Evolutionary conservation across 2,888 invertebrate genomes (phyloP), one percentile per base, ranked within the genome.

Genomic region (Drosophila macrospina): DNA sequence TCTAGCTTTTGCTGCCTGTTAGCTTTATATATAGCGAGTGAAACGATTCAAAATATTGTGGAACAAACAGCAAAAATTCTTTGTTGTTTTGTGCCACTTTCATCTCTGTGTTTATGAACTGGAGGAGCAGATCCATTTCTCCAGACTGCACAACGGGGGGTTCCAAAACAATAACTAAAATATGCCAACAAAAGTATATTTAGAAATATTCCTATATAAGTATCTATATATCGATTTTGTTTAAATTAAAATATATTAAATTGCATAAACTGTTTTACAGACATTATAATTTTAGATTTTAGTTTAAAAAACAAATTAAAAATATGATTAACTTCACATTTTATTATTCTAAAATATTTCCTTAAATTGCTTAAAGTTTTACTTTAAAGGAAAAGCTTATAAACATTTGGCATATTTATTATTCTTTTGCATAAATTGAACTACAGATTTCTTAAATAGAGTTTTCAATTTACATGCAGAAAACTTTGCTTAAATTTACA

Each of bases 1-100:
- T 44, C 37, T 50, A 78, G 86, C 76, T 20, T 45, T 54, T 28
- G n/a, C n/a, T n/a, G n/a, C n/a, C n/a, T n/a, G n/a, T n/a, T 56
- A 48, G 59, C 57, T 67, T 30, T 15, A 20, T 60, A 56, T 78
- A 63, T 60, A 67, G 74, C 62, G 30, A 52, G 30, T 48, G 34
- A 57, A 73, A 62, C 48, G 50, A 51, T 52, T 78, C 47, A 39
- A 73, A 55, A 74, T 62, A 67, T 74, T 78, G 36, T 20, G 20
- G 20, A n/a, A 34, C 36, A 36, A 39, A 45, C 8, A 34, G 34
- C 45, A 26, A n/a, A 32, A 48, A 11, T n/a, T 37, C 28, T 8
- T 61, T 69, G 42, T 70, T 62, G 39, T 47, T 68, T n/a, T 57
- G 57, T 15, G 24, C 45, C 57, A 61, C 52, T 73, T 62, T 59